Conservation (phyloP, 2,113 vertebrate genomes). For the Perca schrenkii region DNA sequence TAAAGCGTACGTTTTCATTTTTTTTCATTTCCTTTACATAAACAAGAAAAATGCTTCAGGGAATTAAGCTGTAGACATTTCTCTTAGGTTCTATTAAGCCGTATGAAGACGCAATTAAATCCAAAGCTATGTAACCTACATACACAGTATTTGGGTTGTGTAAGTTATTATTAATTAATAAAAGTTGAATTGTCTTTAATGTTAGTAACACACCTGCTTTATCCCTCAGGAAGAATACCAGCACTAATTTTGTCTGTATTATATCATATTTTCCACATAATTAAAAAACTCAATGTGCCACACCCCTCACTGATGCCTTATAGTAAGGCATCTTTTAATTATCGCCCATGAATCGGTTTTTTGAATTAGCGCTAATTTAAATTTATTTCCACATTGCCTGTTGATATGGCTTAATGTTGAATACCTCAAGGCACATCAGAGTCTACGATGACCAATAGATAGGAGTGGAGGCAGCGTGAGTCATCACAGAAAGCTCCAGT, state of each 20-base stretch:
- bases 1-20: neutral
- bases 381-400: neutral
- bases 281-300: constrained; percentile 37
- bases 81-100: neutral
- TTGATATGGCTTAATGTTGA: constrained; percentile 28
- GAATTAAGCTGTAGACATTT: neutral
- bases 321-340: constrained; percentile 35
- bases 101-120: neutral
- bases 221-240: constrained; percentile 17
- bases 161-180: neutral
- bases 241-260: constrained; percentile 31
- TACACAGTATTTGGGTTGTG: constrained; percentile 13
- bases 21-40: neutral
- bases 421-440: constrained; percentile 51
- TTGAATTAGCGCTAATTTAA: constrained; percentile 20
- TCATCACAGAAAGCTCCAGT: constrained; percentile 67
- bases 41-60: neutral
- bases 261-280: constrained; percentile 35
- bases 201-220: constrained; percentile 10
- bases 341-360: constrained; percentile 14
- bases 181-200: constrained; percentile 13
- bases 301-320: constrained; percentile 42
- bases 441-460: constrained; percentile 55
- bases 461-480: constrained; percentile 73
- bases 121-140: neutral